Conservation (phyloP, 2,888 invertebrate genomes). For the Falcaria lacertinaria region DNA sequence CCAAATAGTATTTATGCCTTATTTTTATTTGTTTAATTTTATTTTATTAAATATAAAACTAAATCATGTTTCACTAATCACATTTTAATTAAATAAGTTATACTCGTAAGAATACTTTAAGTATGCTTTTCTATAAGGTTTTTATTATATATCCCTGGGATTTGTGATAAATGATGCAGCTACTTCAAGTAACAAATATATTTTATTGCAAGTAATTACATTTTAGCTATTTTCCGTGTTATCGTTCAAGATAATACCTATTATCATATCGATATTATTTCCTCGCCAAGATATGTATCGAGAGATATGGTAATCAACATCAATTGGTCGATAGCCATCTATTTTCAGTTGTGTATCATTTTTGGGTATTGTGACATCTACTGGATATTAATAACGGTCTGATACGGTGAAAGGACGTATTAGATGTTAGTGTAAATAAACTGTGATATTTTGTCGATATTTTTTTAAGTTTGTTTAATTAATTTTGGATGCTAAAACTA, state of each 20-base stretch:
- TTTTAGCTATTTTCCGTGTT: slow-evolving; percentile 8
- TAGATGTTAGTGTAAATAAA: slow-evolving; percentile 2
- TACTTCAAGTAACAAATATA: background rate
- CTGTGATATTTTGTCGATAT: background rate
- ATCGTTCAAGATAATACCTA: slow-evolving; percentile 22
- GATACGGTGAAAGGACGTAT: slow-evolving; percentile 3
- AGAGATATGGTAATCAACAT: slow-evolving; percentile 49
- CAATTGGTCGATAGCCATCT: slow-evolving; percentile 31
- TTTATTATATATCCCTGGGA: too few relatives aligned
- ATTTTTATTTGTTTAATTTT: too few relatives aligned
- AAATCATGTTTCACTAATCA: too few relatives aligned
- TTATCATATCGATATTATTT: slow-evolving; percentile 42
- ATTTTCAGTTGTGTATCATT: slow-evolving; percentile 39
- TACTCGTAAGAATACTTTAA: too few relatives aligned
- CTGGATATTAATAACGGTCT: slow-evolving; percentile 7
- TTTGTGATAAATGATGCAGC: too few relatives aligned
- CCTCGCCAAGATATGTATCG: slow-evolving; percentile 58
- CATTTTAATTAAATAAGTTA: too few relatives aligned
- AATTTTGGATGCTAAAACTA: background rate
- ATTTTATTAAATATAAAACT: too few relatives aligned
- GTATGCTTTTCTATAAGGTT: too few relatives aligned
- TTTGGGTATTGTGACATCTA: slow-evolving; percentile 34
- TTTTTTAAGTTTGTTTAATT: background rate
- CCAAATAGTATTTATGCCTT: too few relatives aligned
- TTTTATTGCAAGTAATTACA: slow-evolving; percentile 5